These are phyloP conservation scores for Pyrrhosoma nymphula DNA, from an alignment of 2,888 invertebrate genomes.

Conservation along the genomic window DNA sequence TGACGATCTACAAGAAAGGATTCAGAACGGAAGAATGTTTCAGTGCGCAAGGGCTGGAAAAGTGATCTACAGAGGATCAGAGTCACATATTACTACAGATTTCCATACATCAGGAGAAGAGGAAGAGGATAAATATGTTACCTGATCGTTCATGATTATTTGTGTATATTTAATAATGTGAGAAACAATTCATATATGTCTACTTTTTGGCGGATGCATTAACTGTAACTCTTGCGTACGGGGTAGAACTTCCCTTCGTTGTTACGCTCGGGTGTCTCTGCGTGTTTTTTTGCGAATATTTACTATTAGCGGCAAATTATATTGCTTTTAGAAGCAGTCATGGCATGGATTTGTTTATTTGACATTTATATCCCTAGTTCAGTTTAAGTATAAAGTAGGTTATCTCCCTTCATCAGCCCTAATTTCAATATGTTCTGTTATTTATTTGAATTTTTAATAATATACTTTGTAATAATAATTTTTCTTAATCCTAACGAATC, in stretches of 20 bases:
- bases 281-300: neutral
- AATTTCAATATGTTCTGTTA: neutral
- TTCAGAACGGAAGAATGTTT: slow-evolving; percentile 21
- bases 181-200: neutral
- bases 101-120: neutral
- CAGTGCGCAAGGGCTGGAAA: slow-evolving; percentile 20
- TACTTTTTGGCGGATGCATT: neutral
- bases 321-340: neutral
- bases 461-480: neutral
- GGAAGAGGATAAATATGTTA: slow-evolving; percentile 16
- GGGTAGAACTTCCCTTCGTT: neutral
- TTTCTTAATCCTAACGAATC: neutral
- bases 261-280: neutral
- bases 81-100: neutral
- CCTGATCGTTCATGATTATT: slow-evolving; percentile 15
- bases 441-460: neutral
- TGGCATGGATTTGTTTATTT: neutral
- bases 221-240: neutral
- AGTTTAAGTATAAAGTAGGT: neutral
- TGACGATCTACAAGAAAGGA: slow-evolving; percentile 39
- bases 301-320: neutral
- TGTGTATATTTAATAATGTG: slow-evolving; percentile 10
- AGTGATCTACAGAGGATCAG: neutral
- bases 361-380: neutral
- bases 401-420: neutral